These are phyloP conservation scores for Apis laboriosa DNA, from an alignment of 1,140 invertebrate species.

Conservation along the genomic window DNA sequence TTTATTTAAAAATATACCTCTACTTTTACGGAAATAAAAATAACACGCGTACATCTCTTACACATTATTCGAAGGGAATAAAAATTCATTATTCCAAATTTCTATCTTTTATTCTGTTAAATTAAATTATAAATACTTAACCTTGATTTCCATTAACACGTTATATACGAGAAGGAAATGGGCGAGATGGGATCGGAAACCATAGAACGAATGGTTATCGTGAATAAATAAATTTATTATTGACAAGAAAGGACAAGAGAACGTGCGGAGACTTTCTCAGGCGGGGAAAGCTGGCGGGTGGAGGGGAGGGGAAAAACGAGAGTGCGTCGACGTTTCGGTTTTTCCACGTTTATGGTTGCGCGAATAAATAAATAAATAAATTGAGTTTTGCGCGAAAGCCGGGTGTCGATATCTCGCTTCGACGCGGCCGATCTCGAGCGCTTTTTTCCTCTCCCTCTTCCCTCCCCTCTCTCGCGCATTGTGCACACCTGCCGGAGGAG, in stretches of 20 bases:
- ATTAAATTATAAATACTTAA: no score
- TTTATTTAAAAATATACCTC: no score
- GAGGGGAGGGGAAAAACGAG: conserved; percentile 58
- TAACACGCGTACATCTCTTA: no score
- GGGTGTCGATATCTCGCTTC: background rate
- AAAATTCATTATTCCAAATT: no score
- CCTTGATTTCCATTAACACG: no score
- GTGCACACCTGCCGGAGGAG: background rate
- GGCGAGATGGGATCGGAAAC: no score
- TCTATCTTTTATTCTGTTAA: no score
- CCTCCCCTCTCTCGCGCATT: background rate
- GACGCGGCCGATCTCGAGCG: conserved; percentile 45
- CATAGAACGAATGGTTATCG: background rate
- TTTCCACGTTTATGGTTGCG: conserved; percentile 48
- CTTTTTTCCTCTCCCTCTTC: conserved; percentile 5
- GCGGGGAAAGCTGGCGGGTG: conserved; percentile 62
- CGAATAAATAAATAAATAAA: conserved; percentile 58
- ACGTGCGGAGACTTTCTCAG: conserved; percentile 63
- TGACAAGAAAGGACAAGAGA: no score
- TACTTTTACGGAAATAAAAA: no score
- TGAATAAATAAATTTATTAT: background rate
- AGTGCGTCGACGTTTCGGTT: conserved; percentile 55
- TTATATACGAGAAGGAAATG: background rate
- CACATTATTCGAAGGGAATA: no score
- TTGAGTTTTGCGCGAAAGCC: conserved; percentile 60